Evolutionary conservation across 2,797 vertebrate genomes (phyloP).

Genomic region (Sebastes minor): DNA sequence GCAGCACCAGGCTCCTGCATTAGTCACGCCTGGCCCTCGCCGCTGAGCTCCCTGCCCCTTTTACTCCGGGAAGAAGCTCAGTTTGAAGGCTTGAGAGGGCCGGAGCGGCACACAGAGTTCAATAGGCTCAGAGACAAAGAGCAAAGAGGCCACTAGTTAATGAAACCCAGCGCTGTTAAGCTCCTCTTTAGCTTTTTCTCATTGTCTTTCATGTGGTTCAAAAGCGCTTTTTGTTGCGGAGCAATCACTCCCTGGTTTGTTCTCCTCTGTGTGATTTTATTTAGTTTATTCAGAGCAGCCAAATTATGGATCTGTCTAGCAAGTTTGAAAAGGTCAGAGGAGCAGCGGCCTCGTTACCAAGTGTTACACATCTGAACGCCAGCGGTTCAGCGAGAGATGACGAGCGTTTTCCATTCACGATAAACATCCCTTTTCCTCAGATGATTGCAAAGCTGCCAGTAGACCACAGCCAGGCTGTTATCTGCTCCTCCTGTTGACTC

Average conservation of each 20-base stretch:
- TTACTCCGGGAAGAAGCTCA: slow-evolving; percentile 48
- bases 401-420: slow-evolving; percentile 45
- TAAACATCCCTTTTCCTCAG: slow-evolving; percentile 36
- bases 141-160: slow-evolving; percentile 74
- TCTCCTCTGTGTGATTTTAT: slow-evolving; percentile 4
- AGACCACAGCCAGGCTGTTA: slow-evolving; percentile 41
- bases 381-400: slow-evolving; percentile 25
- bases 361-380: slow-evolving; percentile 35
- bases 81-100: slow-evolving; percentile 43
- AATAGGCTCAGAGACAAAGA: slow-evolving; percentile 77
- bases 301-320: slow-evolving; percentile 10
- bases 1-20: slow-evolving; percentile 69
- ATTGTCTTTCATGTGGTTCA: slow-evolving; percentile 61
- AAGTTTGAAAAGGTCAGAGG: slow-evolving; percentile 30
- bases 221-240: slow-evolving; percentile 48
- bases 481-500: slow-evolving; percentile 41
- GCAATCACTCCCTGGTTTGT: slow-evolving; percentile 28
- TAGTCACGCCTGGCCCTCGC: slow-evolving; percentile 69
- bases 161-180: slow-evolving; percentile 72
- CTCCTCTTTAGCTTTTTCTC: slow-evolving; percentile 61
- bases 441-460: slow-evolving; percentile 46
- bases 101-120: slow-evolving; percentile 64
- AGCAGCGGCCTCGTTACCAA: not conserved
- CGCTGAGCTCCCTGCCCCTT: slow-evolving; percentile 31
- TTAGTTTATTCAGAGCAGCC: slow-evolving; percentile 9